Evolutionary conservation across 1,140 invertebrate genomes (phyloP).

Genomic region (Proales similis): DNA sequence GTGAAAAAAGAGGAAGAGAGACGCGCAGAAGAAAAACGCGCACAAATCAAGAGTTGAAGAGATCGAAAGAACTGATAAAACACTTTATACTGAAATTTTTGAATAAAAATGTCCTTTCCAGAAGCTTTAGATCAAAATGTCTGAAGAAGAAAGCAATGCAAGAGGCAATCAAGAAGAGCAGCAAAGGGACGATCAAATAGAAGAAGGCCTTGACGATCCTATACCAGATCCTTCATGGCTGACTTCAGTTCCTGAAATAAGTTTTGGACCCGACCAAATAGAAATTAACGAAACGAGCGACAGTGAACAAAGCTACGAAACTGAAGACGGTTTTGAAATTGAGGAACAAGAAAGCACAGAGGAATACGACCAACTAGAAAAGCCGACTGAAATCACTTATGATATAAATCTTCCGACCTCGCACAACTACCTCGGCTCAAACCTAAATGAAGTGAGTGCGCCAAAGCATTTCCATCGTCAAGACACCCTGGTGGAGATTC

Average conservation of each 20-base stretch:
- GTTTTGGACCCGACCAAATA: conserved; percentile 3
- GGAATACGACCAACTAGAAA: not conserved
- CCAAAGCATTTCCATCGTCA: not conserved
- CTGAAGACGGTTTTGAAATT: not conserved
- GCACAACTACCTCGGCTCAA: conserved; percentile 26
- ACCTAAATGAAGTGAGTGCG: conserved; percentile 12
- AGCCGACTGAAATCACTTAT: conserved; percentile 8
- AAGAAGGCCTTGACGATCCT: not conserved
- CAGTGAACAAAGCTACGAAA: not conserved
- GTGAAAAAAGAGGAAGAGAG: too few species aligned
- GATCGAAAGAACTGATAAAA: conserved; percentile 3
- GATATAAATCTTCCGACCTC: conserved; percentile 15
- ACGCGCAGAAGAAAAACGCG: too few species aligned
- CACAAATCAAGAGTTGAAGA: conserved; percentile 8
- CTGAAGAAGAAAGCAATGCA: not conserved
- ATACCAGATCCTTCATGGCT: too few species aligned
- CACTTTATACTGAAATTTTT: not conserved
- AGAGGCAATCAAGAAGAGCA: not conserved
- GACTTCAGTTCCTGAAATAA: too few species aligned
- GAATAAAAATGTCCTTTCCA: conserved; percentile 19
- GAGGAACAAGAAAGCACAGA: not conserved
- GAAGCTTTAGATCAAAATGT: not conserved
- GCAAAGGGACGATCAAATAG: not conserved
- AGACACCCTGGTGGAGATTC: conserved; percentile 15
- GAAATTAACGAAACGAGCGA: not conserved